phyloP scores from a whole-genome alignment of 2,888 invertebrate species.

The Ferdinandea cuprea region DNA sequence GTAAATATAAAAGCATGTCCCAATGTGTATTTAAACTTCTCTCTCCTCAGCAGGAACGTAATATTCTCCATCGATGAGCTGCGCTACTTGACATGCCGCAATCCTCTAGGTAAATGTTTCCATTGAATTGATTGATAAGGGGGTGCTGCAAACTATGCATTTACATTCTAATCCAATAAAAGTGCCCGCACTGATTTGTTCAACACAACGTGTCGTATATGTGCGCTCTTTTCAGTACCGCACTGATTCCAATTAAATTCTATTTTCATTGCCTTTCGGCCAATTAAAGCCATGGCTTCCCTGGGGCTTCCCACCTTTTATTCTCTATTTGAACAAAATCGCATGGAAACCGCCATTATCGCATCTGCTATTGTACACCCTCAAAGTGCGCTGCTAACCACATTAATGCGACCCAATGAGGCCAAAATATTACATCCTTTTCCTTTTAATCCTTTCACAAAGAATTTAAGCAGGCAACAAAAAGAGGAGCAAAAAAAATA shows the following conservation, averaged over 20 bases:
- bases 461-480: neutral
- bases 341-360: slow-evolving; percentile 20
- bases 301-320: slow-evolving; percentile 8
- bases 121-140: slow-evolving; percentile 49
- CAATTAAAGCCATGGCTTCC: slow-evolving; percentile 49
- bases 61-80: slow-evolving; percentile 15
- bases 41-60: neutral
- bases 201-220: slow-evolving; percentile 30
- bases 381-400: neutral
- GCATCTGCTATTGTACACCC: slow-evolving; percentile 8
- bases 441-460: slow-evolving; percentile 50
- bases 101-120: slow-evolving; percentile 9
- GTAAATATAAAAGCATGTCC: slow-evolving; percentile 1
- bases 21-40: slow-evolving; percentile 7
- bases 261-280: slow-evolving; percentile 40
- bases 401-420: slow-evolving; percentile 31
- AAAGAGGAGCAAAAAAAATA: slow-evolving; percentile 6
- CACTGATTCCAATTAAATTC: slow-evolving; percentile 62
- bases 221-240: slow-evolving; percentile 28
- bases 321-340: neutral
- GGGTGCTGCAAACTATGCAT: slow-evolving; percentile 13
- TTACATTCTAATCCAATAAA: slow-evolving; percentile 62
- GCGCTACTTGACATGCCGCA: slow-evolving; percentile 9
- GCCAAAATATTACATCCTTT: slow-evolving; percentile 49
- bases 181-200: slow-evolving; percentile 28